Conservation (phyloP, 1,140 invertebrate genomes). For the Epicauta chinensis region DNA sequence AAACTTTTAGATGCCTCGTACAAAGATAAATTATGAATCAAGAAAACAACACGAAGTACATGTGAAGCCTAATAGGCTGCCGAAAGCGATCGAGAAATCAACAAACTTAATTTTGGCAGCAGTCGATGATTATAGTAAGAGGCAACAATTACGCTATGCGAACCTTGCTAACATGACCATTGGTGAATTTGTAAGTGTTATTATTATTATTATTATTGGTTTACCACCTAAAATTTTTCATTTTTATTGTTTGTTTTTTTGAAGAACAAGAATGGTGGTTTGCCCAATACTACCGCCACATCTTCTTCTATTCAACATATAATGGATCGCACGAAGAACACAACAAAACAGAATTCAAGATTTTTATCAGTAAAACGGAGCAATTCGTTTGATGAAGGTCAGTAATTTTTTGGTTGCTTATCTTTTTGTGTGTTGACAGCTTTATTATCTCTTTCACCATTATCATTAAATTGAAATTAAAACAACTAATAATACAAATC, state of each 20-base stretch:
- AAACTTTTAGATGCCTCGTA: slow-evolving; percentile 12
- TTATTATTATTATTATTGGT: background rate
- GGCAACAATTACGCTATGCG: background rate
- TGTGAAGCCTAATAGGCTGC: background rate
- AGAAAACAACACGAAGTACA: background rate
- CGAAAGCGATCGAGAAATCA: background rate
- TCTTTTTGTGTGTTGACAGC: too few species aligned
- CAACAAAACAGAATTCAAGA: background rate
- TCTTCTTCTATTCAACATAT: slow-evolving; percentile 1
- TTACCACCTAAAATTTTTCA: background rate
- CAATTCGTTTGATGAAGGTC: slow-evolving; percentile 7
- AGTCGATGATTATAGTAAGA: background rate
- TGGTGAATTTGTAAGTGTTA: slow-evolving; percentile 1
- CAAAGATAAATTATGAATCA: background rate
- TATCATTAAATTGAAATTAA: too few species aligned
- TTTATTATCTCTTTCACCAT: too few species aligned
- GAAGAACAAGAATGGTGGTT: background rate
- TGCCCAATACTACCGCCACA: background rate
- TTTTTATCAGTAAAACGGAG: background rate
- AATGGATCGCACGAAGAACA: background rate
- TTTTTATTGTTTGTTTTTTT: background rate
- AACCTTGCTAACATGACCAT: slow-evolving; percentile 2
- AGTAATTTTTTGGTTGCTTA: too few species aligned
- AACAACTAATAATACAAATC: slow-evolving; percentile 3
- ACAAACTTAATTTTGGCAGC: background rate